Evolutionary conservation across 2,888 invertebrate genomes (phyloP).

Genomic region (Metacarcinus magister): DNA sequence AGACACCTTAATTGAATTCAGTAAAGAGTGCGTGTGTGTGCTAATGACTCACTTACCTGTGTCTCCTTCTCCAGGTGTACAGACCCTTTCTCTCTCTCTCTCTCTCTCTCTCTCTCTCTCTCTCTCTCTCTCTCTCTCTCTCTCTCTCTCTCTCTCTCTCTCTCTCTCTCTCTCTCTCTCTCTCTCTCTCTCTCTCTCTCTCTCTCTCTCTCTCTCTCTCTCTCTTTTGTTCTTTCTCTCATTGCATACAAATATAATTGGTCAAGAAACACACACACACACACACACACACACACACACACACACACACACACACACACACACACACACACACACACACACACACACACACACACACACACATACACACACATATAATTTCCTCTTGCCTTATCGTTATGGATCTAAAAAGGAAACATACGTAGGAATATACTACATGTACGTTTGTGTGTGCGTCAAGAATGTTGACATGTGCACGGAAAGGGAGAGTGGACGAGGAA

Average conservation of each 20-base stretch:
- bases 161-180: no score
- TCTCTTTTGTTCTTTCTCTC: not conserved
- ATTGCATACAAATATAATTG: not conserved
- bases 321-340: slow-evolving; percentile 26
- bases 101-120: slow-evolving; percentile 26
- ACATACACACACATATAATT: not conserved
- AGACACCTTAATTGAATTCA: not conserved
- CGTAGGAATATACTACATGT: not conserved
- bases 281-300: not conserved
- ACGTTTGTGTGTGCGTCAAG: not conserved
- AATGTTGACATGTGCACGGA: not conserved
- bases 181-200: no score
- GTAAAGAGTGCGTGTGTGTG: not conserved
- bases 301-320: slow-evolving; percentile 26
- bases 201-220: no score
- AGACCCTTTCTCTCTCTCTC: not conserved
- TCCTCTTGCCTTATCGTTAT: not conserved
- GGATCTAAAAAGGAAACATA: not conserved
- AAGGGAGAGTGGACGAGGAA: not conserved
- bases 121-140: slow-evolving; percentile 12
- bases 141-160: no score
- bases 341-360: slow-evolving; percentile 26
- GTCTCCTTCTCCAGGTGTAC: not conserved
- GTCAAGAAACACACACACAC: not conserved
- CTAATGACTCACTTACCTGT: slow-evolving; percentile 12